Percentiles rank a stretch among this genome's conserved stretches.
Evolutionary conservation across 2,113 vertebrate genomes (phyloP).

Genomic region (Trematomus loennbergii): DNA sequence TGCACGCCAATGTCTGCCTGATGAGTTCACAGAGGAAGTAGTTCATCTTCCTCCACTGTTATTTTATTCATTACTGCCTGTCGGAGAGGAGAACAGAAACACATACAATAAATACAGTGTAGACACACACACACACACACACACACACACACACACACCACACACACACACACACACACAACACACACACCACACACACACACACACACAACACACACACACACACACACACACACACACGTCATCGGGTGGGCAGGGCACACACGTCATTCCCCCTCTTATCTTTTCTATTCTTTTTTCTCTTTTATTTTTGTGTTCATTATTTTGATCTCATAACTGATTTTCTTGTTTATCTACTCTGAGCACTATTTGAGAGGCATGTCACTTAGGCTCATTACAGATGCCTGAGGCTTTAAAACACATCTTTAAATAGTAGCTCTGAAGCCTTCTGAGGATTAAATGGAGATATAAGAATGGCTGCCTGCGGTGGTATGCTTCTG

Average conservation of each 20-base stretch:
- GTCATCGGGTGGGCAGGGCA: slow-evolving; percentile 28
- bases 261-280: background rate
- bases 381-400: slow-evolving; percentile 47
- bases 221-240: too few species aligned
- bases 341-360: slow-evolving; percentile 40
- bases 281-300: background rate
- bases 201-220: too few species aligned
- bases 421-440: slow-evolving; percentile 50
- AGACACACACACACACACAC: background rate
- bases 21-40: slow-evolving; percentile 70
- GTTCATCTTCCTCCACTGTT: slow-evolving; percentile 69
- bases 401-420: slow-evolving; percentile 53
- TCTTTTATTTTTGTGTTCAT: slow-evolving; percentile 13
- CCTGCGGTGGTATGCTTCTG: slow-evolving; percentile 12
- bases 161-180: background rate
- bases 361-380: slow-evolving; percentile 27
- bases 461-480: slow-evolving; percentile 44
- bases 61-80: slow-evolving; percentile 74
- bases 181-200: background rate
- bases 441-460: slow-evolving; percentile 55
- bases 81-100: slow-evolving; percentile 43
- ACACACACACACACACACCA: too few species aligned
- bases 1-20: slow-evolving; percentile 67
- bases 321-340: slow-evolving; percentile 24
- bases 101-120: background rate